phyloP scores from a whole-genome alignment of 2,797 vertebrate genomes.

The Sternarchorhynchus goeldii region DNA sequence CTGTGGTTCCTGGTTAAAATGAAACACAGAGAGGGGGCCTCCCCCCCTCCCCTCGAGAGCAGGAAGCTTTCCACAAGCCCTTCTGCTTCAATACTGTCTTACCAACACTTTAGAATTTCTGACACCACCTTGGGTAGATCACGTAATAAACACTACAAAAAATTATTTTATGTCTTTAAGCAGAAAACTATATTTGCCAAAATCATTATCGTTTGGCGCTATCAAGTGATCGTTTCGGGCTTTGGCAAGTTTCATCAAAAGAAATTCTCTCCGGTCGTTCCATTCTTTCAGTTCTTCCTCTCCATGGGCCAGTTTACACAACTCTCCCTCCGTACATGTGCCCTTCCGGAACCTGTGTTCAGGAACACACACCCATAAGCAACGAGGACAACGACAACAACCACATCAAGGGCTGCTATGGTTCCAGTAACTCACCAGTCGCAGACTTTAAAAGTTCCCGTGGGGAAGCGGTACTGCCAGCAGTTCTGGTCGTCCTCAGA shows the following conservation, averaged over 20 bases:
- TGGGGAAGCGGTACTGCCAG: constrained; percentile 99
- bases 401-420: neutral
- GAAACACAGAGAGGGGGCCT: constrained; percentile 54
- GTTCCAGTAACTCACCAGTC: constrained; percentile 78
- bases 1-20: constrained; percentile 60
- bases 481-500: constrained; percentile 96
- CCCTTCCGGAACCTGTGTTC: constrained; percentile 82
- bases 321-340: constrained; percentile 85
- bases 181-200: constrained; percentile 99
- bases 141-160: constrained; percentile 46
- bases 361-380: constrained; percentile 9
- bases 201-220: constrained; percentile 98
- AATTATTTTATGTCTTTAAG: constrained; percentile 98
- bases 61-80: constrained; percentile 48
- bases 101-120: constrained; percentile 60
- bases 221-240: constrained; percentile 97
- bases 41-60: constrained; percentile 45
- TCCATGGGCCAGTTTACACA: constrained; percentile 94
- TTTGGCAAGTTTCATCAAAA: constrained; percentile 97
- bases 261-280: constrained; percentile 91
- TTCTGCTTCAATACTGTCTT: constrained; percentile 61
- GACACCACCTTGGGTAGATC: constrained; percentile 48
- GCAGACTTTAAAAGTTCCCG: constrained; percentile 91
- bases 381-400: neutral
- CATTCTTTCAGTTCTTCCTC: constrained; percentile 92